phyloP scores from a whole-genome alignment of 2,113 vertebrate species.

The Mixornis gularis region DNA sequence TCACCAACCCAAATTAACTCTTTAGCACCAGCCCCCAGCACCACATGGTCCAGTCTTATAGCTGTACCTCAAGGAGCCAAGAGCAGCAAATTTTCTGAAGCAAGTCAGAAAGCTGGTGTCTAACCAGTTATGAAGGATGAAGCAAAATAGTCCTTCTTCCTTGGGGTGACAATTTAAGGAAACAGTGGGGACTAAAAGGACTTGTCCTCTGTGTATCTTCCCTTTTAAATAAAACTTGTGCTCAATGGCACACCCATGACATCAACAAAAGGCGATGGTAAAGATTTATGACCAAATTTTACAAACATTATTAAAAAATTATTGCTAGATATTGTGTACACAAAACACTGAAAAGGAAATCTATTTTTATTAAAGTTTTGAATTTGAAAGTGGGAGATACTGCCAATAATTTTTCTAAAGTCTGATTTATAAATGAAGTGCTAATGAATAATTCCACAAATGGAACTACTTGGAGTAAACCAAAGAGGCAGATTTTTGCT shows the following conservation, averaged over 20 bases:
- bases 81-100: background rate
- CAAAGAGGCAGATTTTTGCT: slow-evolving; percentile 44
- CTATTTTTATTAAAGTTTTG: slow-evolving; percentile 21
- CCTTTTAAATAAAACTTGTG: background rate
- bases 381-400: slow-evolving; percentile 20
- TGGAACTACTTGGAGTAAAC: slow-evolving; percentile 39
- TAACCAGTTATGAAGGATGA: background rate
- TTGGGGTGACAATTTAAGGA: background rate
- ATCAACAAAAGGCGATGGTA: background rate
- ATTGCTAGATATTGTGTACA: background rate
- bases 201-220: background rate
- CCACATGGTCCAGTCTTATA: background rate
- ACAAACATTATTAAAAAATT: background rate
- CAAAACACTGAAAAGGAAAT: background rate
- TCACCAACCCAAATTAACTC: background rate
- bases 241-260: background rate
- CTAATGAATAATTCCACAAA: slow-evolving; percentile 64
- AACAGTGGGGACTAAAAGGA: background rate
- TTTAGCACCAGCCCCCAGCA: background rate
- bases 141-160: background rate
- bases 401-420: slow-evolving; percentile 36
- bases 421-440: slow-evolving; percentile 60
- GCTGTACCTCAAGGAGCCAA: background rate
- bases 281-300: background rate
- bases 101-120: background rate